Evolutionary conservation across 2,888 invertebrate species (phyloP).

Genomic region (Lissocephala sabroskyi): DNA sequence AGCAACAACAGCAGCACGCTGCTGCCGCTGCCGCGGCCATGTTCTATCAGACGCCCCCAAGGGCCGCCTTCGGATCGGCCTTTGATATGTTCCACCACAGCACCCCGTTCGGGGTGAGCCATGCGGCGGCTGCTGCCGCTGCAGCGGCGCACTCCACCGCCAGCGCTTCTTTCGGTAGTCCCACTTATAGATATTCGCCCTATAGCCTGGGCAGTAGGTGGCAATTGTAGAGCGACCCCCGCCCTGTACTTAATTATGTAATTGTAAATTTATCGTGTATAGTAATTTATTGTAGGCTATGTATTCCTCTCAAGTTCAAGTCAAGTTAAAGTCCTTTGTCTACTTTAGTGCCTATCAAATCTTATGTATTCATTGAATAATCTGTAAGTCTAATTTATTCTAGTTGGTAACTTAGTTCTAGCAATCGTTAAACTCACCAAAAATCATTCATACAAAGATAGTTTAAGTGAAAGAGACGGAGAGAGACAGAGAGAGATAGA

Average conservation of each 20-base stretch:
- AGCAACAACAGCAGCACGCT: constrained; percentile 48
- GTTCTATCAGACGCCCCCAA: constrained; percentile 72
- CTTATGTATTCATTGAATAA: constrained; percentile 54
- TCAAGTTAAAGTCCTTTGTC: constrained; percentile 12
- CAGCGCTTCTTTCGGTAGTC: constrained; percentile 69
- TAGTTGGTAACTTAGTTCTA: constrained; percentile 37
- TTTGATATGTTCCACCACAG: constrained; percentile 73
- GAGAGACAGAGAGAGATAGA: no score
- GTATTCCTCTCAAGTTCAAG: no score
- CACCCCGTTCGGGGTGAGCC: constrained; percentile 70
- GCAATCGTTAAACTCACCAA: constrained; percentile 37
- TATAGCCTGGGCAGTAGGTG: constrained; percentile 72
- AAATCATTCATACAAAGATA: constrained; percentile 22
- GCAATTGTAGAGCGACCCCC: constrained; percentile 68
- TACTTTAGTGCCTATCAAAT: constrained; percentile 50
- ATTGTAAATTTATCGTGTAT: no score
- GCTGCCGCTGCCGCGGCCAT: constrained; percentile 67
- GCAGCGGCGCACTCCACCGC: constrained; percentile 61
- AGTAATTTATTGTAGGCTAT: no score
- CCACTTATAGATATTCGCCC: constrained; percentile 72
- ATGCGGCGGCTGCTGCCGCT: constrained; percentile 62
- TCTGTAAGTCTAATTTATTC: constrained; percentile 45
- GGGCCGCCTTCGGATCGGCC: constrained; percentile 68
- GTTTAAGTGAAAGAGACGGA: constrained; percentile 12
- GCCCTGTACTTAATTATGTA: constrained; percentile 23